Evolutionary conservation across 2,797 vertebrate species (phyloP), one percentile per base, ranked within the genome.

Genomic region (Scyliorhinus canicula): DNA sequence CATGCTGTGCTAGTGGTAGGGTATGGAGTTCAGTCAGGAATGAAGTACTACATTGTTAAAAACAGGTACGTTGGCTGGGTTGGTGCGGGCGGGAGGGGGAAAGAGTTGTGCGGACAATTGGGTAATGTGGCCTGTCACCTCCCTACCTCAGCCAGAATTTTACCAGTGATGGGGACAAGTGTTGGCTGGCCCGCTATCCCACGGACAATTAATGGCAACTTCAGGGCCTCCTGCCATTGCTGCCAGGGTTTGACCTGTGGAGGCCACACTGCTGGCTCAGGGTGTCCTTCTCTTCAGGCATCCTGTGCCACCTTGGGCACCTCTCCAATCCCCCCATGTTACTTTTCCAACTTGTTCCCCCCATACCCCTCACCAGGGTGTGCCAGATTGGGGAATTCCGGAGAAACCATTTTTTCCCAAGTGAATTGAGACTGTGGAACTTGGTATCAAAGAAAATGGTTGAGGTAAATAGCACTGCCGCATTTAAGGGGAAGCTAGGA

Each of bases 1-100:
- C 90, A 93, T 11, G 90, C 90, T 47, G 57, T 93, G 3, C 60
- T 93, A 1, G 90, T 93, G 19, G 90, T 93, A 35, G 90, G 90
- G 0, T 93, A 93, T 3, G 90, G 90, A 40, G n/a, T 65, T 26
- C 16, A 44, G 28, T 0, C 8, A 44, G 90, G 90, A 63, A 40
- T 26, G n/a, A 65, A 93, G 21, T 67, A 67, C 90, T 93, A 65
- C 11, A 93, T 63, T 28, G 60, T 93, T 67, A 93, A 93, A 65
- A 93, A 93, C 60, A 93, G 90, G 88, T 91, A 63, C 0, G 57
- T 44, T 65, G 8, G 69, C 69, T 35, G 69, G 26, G 28, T 11
- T 31, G 69, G 69, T n/a, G n/a, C n/a, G n/a, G n/a, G n/a, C n/a
- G n/a, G n/a, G 7, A 31, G 31, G 69, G 69, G 11, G 9, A 1